Evolutionary conservation across 2,888 invertebrate species (phyloP).

Genomic region (Callimorpha dominula): DNA sequence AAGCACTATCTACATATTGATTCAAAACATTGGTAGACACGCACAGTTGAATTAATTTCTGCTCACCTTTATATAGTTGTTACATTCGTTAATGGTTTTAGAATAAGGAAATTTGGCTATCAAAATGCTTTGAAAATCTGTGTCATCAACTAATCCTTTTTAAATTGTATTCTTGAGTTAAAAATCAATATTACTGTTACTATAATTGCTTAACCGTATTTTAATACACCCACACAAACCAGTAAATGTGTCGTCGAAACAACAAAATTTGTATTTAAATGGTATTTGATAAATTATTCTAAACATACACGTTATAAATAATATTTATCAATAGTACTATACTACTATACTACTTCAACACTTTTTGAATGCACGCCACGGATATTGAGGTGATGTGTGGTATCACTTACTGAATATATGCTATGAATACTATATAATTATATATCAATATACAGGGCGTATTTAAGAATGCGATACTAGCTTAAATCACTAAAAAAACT

Average conservation of each 20-base stretch:
- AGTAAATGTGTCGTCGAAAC: neutral
- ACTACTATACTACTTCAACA: neutral
- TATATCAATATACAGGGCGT: no score
- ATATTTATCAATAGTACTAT: neutral
- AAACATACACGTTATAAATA: neutral
- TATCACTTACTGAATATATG: no score
- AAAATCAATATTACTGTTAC: neutral
- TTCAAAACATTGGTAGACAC: slow-evolving; percentile 46
- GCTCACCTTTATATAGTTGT: slow-evolving; percentile 19
- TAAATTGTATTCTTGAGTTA: no score
- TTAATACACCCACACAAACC: neutral
- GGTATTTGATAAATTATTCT: slow-evolving; percentile 15
- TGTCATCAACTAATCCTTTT: neutral
- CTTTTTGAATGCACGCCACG: neutral
- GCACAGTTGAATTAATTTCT: slow-evolving; percentile 38
- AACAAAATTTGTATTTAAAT: neutral
- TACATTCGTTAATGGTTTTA: slow-evolving; percentile 20
- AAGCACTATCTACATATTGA: slow-evolving; percentile 48
- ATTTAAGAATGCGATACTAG: no score
- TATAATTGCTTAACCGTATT: slow-evolving; percentile 1
- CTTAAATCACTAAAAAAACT: no score
- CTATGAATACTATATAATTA: no score
- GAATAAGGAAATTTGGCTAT: slow-evolving; percentile 9
- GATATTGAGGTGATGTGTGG: no score
- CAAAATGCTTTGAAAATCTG: neutral